A percentile compares a stretch with the other conserved stretches of the same genome.
Evolutionary conservation across 1,140 invertebrate species (phyloP).

Genomic region (Drosophila repletoides): DNA sequence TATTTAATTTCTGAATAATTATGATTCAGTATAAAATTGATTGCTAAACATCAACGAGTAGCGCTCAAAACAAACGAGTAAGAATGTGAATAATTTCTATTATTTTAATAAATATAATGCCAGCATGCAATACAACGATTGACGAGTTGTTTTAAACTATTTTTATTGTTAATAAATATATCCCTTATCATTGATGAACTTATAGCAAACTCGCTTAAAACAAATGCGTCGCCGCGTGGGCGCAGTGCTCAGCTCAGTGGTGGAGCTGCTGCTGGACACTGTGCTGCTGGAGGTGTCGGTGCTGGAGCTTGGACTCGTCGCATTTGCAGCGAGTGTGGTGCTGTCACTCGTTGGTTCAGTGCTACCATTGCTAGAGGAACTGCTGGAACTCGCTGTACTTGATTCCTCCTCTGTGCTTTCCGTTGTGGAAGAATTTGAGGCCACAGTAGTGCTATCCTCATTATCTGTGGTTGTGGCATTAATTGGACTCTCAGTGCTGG

Average conservation of each 20-base stretch:
- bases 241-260: not conserved
- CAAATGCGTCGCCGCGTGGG: constrained; percentile 41
- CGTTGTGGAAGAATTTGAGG: not conserved
- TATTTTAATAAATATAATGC: too few relatives aligned
- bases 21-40: too few relatives aligned
- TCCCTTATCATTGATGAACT: constrained; percentile 51
- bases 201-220: constrained; percentile 61
- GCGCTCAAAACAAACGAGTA: not conserved
- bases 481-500: constrained; percentile 1
- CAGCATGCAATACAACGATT: not conserved
- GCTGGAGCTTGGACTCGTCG: not conserved
- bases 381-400: constrained; percentile 4
- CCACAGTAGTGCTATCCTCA: constrained; percentile 24
- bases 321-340: not conserved
- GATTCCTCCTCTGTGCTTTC: not conserved
- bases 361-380: not conserved
- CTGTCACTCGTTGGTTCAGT: not conserved
- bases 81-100: too few relatives aligned
- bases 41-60: too few relatives aligned
- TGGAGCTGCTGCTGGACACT: not conserved
- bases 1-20: too few relatives aligned
- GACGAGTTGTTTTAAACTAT: not conserved
- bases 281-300: not conserved
- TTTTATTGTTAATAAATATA: constrained; percentile 37
- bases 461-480: not conserved